These are phyloP conservation scores for Elegia similella DNA, from an alignment of 2,888 invertebrate species.

Conservation along the genomic window DNA sequence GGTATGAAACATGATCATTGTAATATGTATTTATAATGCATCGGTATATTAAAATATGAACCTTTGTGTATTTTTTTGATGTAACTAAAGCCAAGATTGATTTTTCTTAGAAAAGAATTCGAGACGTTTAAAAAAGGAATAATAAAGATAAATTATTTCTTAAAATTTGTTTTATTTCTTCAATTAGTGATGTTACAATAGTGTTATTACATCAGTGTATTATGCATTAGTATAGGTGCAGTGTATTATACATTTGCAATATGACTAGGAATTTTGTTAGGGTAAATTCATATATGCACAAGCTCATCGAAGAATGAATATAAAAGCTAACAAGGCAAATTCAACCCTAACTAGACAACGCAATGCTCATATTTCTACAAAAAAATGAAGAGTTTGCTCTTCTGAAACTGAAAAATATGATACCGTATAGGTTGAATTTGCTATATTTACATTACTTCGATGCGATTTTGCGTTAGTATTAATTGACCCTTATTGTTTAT, in stretches of 20 bases:
- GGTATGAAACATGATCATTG: conserved; percentile 53
- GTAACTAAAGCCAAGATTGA: conserved; percentile 80
- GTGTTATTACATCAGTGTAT: conserved; percentile 21
- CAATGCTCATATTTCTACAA: too few species aligned
- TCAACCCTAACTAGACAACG: too few species aligned
- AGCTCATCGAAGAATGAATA: too few species aligned
- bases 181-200: conserved; percentile 29
- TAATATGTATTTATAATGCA: conserved; percentile 71
- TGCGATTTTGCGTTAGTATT: too few species aligned
- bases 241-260: conserved; percentile 18
- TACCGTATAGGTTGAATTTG: too few species aligned
- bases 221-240: conserved; percentile 22
- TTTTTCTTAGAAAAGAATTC: conserved; percentile 79
- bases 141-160: conserved; percentile 80
- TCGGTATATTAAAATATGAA: conserved; percentile 58
- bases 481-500: too few species aligned
- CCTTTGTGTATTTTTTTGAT: conserved; percentile 80
- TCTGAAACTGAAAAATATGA: too few species aligned
- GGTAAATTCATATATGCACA: not conserved
- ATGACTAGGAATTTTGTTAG: conserved; percentile 5
- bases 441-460: too few species aligned
- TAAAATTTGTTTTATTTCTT: conserved; percentile 72
- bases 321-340: too few species aligned
- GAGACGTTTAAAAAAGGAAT: conserved; percentile 75
- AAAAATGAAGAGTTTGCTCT: too few species aligned